Evolutionary conservation across 1,140 invertebrate genomes (phyloP).

Genomic region (Helicoverpa armigera): DNA sequence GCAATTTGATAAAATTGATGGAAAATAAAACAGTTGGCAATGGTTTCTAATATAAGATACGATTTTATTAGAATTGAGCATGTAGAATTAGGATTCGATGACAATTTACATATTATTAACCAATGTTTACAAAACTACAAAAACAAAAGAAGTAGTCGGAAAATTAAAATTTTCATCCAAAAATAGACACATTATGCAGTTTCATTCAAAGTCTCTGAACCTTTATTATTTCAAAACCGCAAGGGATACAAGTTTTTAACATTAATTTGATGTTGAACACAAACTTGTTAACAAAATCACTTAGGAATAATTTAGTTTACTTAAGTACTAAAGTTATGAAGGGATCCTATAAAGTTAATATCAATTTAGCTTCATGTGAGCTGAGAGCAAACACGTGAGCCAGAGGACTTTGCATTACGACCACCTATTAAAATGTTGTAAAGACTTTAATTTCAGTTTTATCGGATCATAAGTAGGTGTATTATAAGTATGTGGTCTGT

Average conservation of each 20-base stretch:
- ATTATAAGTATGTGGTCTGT: too few species aligned
- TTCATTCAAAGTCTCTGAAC: slow-evolving; percentile 17
- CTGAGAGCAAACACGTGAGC: neutral
- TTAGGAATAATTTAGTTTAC: slow-evolving; percentile 38
- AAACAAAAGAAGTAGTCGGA: too few species aligned
- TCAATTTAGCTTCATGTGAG: slow-evolving; percentile 23
- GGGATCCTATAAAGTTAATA: slow-evolving; percentile 33
- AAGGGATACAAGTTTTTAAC: slow-evolving; percentile 38
- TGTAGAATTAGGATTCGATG: too few species aligned
- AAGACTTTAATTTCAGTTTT: neutral
- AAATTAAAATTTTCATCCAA: neutral
- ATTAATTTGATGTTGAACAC: slow-evolving; percentile 23
- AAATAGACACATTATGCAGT: slow-evolving; percentile 4
- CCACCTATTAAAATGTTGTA: neutral
- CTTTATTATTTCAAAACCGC: slow-evolving; percentile 5
- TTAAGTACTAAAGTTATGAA: slow-evolving; percentile 31
- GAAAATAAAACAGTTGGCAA: too few species aligned
- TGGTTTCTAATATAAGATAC: too few species aligned
- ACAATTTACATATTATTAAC: too few species aligned
- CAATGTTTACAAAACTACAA: too few species aligned
- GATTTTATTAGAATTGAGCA: too few species aligned
- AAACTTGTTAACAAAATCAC: slow-evolving; percentile 35
- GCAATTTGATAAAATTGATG: too few species aligned
- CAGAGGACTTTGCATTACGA: slow-evolving; percentile 7
- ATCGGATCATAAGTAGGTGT: neutral